A percentile compares a stretch with the other conserved stretches of the same genome.
These are phyloP conservation scores for Seladonia tumulorum DNA, from an alignment of 2,888 invertebrate species.

Conservation along the genomic window DNA sequence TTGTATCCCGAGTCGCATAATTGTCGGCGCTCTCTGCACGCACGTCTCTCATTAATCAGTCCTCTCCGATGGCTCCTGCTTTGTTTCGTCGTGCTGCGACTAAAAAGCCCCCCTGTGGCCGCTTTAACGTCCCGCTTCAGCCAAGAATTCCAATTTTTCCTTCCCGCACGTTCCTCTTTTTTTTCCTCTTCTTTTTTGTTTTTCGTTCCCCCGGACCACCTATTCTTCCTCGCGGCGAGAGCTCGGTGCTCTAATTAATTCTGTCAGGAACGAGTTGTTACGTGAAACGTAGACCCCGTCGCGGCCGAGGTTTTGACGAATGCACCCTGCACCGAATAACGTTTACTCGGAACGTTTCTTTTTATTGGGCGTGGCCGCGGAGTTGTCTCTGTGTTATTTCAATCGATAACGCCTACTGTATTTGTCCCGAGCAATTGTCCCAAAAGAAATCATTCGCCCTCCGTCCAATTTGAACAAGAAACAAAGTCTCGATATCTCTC, in stretches of 20 bases:
- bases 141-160: constrained; percentile 43
- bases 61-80: constrained; percentile 57
- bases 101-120: constrained; percentile 31
- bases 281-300: constrained; percentile 8
- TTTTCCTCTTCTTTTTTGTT: background rate
- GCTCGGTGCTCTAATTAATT: constrained; percentile 49
- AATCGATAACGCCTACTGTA: too few species aligned
- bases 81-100: constrained; percentile 43
- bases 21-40: constrained; percentile 63
- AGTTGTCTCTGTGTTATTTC: too few species aligned
- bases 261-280: constrained; percentile 31
- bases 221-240: background rate
- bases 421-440: too few species aligned
- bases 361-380: background rate
- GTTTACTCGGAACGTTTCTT: background rate
- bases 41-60: constrained; percentile 69
- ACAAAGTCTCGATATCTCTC: too few species aligned
- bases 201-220: background rate
- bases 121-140: constrained; percentile 35
- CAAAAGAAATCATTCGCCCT: too few species aligned
- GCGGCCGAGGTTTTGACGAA: constrained; percentile 13
- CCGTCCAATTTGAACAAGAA: too few species aligned
- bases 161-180: background rate
- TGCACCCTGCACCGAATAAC: background rate
- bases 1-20: constrained; percentile 58